A percentile compares a stretch with the other conserved stretches of the same genome.
phyloP scores from a whole-genome alignment of 2,113 vertebrate genomes.

The Oxyruncus cristatus region DNA sequence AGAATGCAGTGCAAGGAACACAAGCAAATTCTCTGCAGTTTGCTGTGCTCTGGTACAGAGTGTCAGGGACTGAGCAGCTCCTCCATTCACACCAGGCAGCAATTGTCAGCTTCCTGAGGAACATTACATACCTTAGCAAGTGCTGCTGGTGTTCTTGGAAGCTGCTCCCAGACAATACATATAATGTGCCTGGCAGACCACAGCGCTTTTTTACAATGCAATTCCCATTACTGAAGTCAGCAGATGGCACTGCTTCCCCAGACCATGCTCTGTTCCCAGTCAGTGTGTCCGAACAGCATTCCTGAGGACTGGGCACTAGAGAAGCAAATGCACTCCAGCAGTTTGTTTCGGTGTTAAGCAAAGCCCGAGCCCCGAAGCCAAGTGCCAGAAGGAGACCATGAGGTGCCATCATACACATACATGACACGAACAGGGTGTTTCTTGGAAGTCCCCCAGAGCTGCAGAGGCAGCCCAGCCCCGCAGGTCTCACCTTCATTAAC shows the following conservation, averaged over 20 bases:
- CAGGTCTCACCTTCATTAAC: slow-evolving; percentile 92
- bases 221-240: background rate
- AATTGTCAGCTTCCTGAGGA: background rate
- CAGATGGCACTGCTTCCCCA: background rate
- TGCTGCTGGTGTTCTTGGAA: background rate
- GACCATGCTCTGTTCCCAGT: background rate
- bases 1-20: background rate
- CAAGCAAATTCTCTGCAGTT: background rate
- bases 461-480: background rate
- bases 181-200: background rate
- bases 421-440: background rate
- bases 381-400: background rate
- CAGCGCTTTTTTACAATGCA: background rate
- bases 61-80: background rate
- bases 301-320: background rate
- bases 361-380: background rate
- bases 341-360: background rate
- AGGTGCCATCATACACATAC: background rate
- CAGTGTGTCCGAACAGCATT: background rate
- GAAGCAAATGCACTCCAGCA: background rate
- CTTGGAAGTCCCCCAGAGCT: background rate
- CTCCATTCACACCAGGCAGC: background rate
- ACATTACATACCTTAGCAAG: background rate
- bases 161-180: background rate
- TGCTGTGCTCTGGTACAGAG: background rate